phyloP scores from a whole-genome alignment of 2,113 vertebrate genomes.

The Eulemur macaco region DNA sequence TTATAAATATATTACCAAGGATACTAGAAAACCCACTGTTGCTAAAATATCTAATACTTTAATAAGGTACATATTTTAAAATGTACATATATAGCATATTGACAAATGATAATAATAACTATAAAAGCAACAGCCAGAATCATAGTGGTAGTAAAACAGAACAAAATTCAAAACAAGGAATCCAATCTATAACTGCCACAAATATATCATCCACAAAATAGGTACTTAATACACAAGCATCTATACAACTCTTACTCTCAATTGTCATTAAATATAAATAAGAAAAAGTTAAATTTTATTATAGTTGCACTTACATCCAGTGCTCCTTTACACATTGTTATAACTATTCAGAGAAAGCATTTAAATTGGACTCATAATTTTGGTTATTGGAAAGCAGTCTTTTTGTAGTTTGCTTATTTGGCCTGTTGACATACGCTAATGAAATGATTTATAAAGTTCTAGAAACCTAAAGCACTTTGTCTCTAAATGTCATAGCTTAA shows the following conservation, averaged over 20 bases:
- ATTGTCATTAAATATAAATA: constrained; percentile 30
- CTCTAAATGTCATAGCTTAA: not conserved
- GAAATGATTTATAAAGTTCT: constrained; percentile 29
- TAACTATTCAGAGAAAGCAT: not conserved
- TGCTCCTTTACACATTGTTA: not conserved
- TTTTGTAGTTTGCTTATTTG: not conserved
- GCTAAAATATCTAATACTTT: not conserved
- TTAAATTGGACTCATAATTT: not conserved
- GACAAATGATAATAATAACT: not conserved
- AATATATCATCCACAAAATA: not conserved
- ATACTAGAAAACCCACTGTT: not conserved
- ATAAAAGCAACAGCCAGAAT: constrained; percentile 13
- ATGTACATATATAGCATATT: not conserved
- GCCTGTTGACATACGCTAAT: not conserved
- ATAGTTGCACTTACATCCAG: not conserved
- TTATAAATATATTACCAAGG: not conserved
- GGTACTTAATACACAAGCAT: not conserved
- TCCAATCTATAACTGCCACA: not conserved
- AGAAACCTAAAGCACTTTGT: not conserved
- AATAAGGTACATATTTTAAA: not conserved
- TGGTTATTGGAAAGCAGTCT: not conserved
- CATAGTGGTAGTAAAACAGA: not conserved
- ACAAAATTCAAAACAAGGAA: constrained; percentile 32
- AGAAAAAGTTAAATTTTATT: constrained; percentile 52
- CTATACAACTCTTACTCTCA: constrained; percentile 12